These are phyloP conservation scores for Echinometra lucunter DNA, from an alignment of 53 echinoderm and acorn worm species.

Conservation along the genomic window DNA sequence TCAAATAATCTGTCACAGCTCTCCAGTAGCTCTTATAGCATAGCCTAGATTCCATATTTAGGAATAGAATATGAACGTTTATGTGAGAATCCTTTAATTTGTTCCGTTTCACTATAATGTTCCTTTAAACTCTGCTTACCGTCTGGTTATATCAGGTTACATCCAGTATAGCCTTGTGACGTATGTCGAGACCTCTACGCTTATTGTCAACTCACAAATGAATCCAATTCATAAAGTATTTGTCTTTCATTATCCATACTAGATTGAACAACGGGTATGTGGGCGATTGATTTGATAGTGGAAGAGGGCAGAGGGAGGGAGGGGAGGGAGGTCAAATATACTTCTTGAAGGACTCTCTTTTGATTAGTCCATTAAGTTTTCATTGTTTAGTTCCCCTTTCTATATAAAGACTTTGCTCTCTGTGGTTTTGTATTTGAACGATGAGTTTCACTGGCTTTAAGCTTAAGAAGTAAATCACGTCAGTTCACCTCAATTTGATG, in stretches of 20 bases:
- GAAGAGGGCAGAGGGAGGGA: background rate
- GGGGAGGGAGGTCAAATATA: background rate
- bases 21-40: background rate
- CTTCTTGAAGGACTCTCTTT: background rate
- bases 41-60: background rate
- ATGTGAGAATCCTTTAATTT: background rate
- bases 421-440: background rate
- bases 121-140: background rate
- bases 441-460: background rate
- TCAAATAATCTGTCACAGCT: background rate
- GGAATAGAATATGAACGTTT: background rate
- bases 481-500: background rate
- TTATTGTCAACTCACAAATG: constrained; percentile 41
- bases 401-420: background rate
- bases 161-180: constrained; percentile 14
- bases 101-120: background rate
- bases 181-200: constrained; percentile 2
- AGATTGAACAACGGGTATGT: background rate
- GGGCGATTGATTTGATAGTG: background rate
- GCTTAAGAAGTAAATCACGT: too few species aligned
- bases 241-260: constrained; percentile 17
- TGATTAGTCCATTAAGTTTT: background rate
- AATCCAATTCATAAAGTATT: constrained; percentile 4
- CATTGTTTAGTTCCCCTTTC: too few species aligned
- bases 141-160: constrained; percentile 2